Percentiles rank a stretch among this genome's conserved stretches.
Conservation (phyloP, 2,797 vertebrate genomes). For the Phylloscopus collybita region DNA sequence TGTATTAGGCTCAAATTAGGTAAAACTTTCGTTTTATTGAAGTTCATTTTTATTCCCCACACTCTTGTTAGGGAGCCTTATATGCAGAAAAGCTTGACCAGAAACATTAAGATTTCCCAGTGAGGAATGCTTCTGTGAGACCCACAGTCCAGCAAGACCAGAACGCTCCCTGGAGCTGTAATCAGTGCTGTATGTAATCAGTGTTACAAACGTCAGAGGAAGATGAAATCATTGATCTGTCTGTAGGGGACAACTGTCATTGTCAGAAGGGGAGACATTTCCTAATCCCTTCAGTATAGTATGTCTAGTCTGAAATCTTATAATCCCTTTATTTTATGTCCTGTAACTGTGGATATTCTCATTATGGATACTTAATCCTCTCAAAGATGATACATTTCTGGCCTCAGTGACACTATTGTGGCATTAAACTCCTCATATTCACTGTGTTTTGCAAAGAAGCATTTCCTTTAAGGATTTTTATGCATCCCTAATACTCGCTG, state of each 20-base stretch:
- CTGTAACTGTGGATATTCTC: conserved; percentile 12
- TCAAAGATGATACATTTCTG: conserved; percentile 27
- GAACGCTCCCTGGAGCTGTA: neutral
- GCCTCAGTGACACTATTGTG: neutral
- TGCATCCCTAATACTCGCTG: neutral
- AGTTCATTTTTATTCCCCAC: neutral
- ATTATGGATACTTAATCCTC: conserved; percentile 45
- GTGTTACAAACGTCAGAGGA: neutral
- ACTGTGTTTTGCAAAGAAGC: neutral
- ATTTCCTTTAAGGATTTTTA: conserved; percentile 19
- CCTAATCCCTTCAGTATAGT: conserved; percentile 20
- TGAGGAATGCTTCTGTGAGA: neutral
- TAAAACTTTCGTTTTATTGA: neutral
- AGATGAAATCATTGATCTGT: neutral
- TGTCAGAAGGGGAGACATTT: neutral
- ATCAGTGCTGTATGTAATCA: neutral
- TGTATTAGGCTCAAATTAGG: neutral
- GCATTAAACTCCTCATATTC: neutral
- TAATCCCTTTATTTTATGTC: conserved; percentile 4
- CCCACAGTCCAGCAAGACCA: neutral
- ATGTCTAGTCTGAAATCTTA: conserved; percentile 6
- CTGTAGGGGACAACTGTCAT: neutral
- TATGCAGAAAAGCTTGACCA: neutral
- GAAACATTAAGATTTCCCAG: neutral
- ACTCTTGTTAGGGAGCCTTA: neutral